These are phyloP conservation scores for Leptobrachium leishanense DNA, from an alignment of 2,113 vertebrate species.

Conservation along the genomic window DNA sequence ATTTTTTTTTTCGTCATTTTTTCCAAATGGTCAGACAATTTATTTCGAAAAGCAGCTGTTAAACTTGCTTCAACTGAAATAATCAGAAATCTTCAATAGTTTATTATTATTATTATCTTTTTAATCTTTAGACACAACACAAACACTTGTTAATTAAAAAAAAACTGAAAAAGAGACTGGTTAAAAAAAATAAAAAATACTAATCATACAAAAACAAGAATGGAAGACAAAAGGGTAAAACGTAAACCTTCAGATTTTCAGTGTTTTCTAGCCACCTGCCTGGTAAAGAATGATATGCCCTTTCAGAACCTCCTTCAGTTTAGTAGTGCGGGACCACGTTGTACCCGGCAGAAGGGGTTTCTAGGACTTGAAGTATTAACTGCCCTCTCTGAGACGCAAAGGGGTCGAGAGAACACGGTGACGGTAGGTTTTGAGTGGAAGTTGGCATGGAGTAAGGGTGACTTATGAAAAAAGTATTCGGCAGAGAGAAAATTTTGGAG, in stretches of 20 bases:
- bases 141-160: constrained; percentile 86
- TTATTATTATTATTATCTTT: constrained; percentile 49
- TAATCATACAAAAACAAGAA: constrained; percentile 21
- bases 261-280: constrained; percentile 32
- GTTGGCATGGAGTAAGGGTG: constrained; percentile 7
- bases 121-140: constrained; percentile 93
- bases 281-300: constrained; percentile 3
- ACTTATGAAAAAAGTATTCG: neutral
- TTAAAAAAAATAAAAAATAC: constrained; percentile 6
- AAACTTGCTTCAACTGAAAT: constrained; percentile 97
- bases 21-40: constrained; percentile 89
- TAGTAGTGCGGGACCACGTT: constrained; percentile 7
- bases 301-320: neutral
- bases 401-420: constrained; percentile 7
- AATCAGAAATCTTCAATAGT: constrained; percentile 84
- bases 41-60: constrained; percentile 97
- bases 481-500: neutral
- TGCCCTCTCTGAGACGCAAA: constrained; percentile 8
- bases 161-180: no score
- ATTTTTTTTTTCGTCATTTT: constrained; percentile 86
- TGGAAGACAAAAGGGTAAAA: constrained; percentile 46
- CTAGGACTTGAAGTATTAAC: constrained; percentile 2
- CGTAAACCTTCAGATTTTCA: constrained; percentile 35
- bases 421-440: neutral
- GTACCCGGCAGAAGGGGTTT: constrained; percentile 17